These are phyloP conservation scores for Dynastes maya DNA, from an alignment of 2,888 invertebrate genomes.

Conservation along the genomic window DNA sequence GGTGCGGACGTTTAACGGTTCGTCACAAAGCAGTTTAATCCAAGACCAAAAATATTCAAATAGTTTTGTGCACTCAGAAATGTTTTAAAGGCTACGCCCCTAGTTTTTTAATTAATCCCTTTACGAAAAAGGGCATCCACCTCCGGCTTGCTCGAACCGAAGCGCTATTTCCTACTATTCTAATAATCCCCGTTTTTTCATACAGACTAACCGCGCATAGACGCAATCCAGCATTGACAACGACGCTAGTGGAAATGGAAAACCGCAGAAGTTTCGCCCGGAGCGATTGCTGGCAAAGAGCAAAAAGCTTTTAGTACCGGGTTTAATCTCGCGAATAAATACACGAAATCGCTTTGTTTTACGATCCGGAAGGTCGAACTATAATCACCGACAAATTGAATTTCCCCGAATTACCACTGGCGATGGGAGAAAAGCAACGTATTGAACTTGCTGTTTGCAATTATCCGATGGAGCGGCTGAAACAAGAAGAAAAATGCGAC, in stretches of 20 bases:
- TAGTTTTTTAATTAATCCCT: no score
- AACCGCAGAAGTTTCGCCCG: slow-evolving; percentile 13
- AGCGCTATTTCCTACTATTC: not conserved
- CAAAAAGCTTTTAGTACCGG: slow-evolving; percentile 11
- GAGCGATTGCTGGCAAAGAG: slow-evolving; percentile 13
- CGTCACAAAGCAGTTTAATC: no score
- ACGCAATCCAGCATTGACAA: not conserved
- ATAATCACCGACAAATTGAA: slow-evolving; percentile 41
- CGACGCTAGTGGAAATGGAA: not conserved
- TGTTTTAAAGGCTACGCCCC: no score
- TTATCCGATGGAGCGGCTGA: slow-evolving; percentile 6
- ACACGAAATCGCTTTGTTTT: slow-evolving; percentile 33
- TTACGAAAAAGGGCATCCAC: no score
- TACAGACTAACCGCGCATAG: not conserved
- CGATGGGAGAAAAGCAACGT: not conserved
- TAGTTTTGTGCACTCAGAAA: no score
- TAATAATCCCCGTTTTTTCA: not conserved
- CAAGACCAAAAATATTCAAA: no score
- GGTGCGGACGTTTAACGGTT: no score
- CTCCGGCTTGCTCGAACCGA: no score
- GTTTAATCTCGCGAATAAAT: slow-evolving; percentile 32
- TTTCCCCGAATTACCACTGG: slow-evolving; percentile 14
- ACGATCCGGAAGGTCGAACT: slow-evolving; percentile 34
- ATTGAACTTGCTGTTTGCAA: slow-evolving; percentile 14
- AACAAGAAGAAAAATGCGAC: slow-evolving; percentile 9